Evolutionary conservation across 2,888 invertebrate genomes (phyloP).

Genomic region (Pyrocoelia pectoralis): DNA sequence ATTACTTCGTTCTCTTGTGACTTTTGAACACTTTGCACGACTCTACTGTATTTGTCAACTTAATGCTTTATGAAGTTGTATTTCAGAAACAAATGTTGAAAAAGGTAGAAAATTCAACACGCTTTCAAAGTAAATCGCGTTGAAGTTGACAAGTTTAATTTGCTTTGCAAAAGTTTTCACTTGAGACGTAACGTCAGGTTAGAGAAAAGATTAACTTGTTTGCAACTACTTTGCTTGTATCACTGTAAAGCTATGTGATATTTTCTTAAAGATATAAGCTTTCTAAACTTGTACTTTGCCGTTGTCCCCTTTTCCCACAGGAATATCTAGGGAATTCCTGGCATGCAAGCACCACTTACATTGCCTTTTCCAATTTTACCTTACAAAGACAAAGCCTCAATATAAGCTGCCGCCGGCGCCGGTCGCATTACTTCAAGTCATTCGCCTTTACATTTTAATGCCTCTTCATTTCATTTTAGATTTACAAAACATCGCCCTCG

Average conservation of each 20-base stretch:
- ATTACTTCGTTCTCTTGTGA: slow-evolving; percentile 39
- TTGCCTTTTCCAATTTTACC: slow-evolving; percentile 4
- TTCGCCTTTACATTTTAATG: slow-evolving; percentile 1
- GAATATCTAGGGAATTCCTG: slow-evolving; percentile 9
- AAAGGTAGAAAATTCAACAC: slow-evolving; percentile 30
- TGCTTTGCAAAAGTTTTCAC: slow-evolving; percentile 29
- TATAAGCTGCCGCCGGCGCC: neutral
- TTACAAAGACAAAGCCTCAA: slow-evolving; percentile 5
- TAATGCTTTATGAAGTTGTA: slow-evolving; percentile 31
- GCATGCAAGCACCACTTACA: slow-evolving; percentile 1
- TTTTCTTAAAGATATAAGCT: slow-evolving; percentile 21
- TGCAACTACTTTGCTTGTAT: slow-evolving; percentile 20
- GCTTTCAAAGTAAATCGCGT: slow-evolving; percentile 23
- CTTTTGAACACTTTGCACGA: slow-evolving; percentile 41
- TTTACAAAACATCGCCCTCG: neutral
- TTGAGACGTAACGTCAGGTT: slow-evolving; percentile 27
- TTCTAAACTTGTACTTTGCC: slow-evolving; percentile 8
- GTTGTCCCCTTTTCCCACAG: slow-evolving; percentile 3
- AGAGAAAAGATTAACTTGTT: slow-evolving; percentile 29
- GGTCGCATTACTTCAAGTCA: neutral
- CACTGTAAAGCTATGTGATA: slow-evolving; percentile 14
- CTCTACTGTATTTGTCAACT: slow-evolving; percentile 41
- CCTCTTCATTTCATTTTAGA: neutral
- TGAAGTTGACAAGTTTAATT: slow-evolving; percentile 32
- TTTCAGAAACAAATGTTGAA: slow-evolving; percentile 23